Evolutionary conservation across 2,113 vertebrate species (phyloP).

Genomic region (Mionectes macconnelli): DNA sequence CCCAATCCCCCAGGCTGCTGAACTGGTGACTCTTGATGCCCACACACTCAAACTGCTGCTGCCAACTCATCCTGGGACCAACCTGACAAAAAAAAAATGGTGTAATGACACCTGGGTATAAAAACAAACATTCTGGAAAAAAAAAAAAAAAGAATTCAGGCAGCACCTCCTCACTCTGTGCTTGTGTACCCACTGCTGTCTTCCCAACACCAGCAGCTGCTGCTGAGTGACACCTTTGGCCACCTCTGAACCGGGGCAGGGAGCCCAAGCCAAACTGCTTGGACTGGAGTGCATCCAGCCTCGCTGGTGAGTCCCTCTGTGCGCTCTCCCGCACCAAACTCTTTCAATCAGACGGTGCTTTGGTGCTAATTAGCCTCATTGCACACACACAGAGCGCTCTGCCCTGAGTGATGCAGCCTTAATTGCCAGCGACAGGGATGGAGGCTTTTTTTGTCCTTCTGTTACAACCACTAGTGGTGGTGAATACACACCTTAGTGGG

Average conservation of each 20-base stretch:
- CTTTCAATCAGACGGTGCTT: background rate
- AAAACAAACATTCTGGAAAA: background rate
- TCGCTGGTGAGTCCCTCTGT: background rate
- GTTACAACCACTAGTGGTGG: background rate
- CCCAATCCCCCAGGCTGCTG: background rate
- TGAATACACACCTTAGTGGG: background rate
- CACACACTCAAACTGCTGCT: background rate
- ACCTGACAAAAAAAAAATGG: background rate
- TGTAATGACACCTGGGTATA: fast-evolving
- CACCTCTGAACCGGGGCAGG: background rate
- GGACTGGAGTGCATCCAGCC: background rate
- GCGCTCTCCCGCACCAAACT: background rate
- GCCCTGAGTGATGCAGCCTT: slow-evolving; percentile 8
- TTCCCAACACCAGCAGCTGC: background rate
- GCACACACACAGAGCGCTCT: background rate
- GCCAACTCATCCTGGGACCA: fast-evolving
- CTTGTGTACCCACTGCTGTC: fast-evolving
- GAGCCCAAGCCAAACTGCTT: background rate
- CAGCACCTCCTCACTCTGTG: background rate
- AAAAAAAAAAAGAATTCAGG: no score
- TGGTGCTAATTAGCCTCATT: slow-evolving; percentile 51
- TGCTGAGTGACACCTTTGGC: background rate
- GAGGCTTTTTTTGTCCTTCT: background rate
- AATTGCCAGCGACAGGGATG: slow-evolving; percentile 10
- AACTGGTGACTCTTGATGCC: background rate